Base-by-base conservation (phyloP, 2,113 vertebrate genomes). In the Pteropus alecto region DNA sequence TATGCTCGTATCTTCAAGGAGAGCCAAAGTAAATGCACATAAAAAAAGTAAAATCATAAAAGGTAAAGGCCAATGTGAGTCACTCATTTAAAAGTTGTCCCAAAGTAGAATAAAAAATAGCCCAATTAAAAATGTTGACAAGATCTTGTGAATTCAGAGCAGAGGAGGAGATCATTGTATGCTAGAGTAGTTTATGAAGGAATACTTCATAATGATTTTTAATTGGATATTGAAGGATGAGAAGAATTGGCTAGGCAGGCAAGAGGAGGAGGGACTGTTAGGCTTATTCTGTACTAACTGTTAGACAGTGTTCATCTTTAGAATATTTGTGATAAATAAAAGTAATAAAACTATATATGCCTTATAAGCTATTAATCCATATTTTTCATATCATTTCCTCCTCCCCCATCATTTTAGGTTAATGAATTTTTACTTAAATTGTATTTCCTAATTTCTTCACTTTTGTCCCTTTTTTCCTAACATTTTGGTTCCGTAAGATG, bases 41-140 rank as follows among this genome's bases (percentile, higher is more conserved):
- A 26, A 30, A 76, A 90, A 90, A 79, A 78, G 33, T 85, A 41
- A 85, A 90, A 56, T 89, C 87, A 74, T 54, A 51, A 95, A 88
- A 61, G 28, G 10, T 61, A 71, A 78, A 46, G 43, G 65, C 56
- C 56, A 60, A 0, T 35, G 1, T 70, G 43, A 63, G 38, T 30
- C 35, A 79, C 33, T 91, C 35, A 51, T 65, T 76, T 63, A 82
- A 43, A 48, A 51, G 48, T 56, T 89, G 86, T 22, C 68, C 38
- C 67, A 89, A 73, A 54, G 16, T 48, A 51, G 41, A 70, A 51
- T 86, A 81, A 67, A 60, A 78, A 71, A 86, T 33, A 46, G 26
- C 48, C 67, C 24, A 58, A 21, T 67, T 67, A 81, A 81, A 95
- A 86, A 77, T 78, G 28, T 71, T 90, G n/a, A 46, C 15, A 73